Base-by-base conservation (phyloP, 2,797 vertebrate species). In the Natrix natrix region DNA sequence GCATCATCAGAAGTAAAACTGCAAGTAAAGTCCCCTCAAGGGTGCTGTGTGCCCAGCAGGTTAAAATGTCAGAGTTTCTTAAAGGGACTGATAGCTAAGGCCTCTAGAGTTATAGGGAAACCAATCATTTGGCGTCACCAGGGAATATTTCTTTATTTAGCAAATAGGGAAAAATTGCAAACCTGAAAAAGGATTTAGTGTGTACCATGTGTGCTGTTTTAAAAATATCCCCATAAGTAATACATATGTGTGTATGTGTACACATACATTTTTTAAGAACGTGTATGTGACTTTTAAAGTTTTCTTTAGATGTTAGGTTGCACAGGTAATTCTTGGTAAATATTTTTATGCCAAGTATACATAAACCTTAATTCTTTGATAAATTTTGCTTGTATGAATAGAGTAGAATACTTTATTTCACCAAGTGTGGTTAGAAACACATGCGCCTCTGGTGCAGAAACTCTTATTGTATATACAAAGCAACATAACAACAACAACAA, bases 41-140 rank as follows among this genome's bases (percentile, higher is more conserved):
- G 98, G 98, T 98, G 97, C 98, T 98, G 97, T 98, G 98, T 98
- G 98, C 98, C 98, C 98, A 99, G 99, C 98, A 98, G 98, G 98
- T 98, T 98, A 98, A 99, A 98, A 98, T 97, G 98, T 97, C 98
- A 98, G 98, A 98, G 98, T 98, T 98, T 98, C 98, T 99, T 98
- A 98, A 98, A 99, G 98, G 93, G 98, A 98, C 95, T 97, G 98
- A 98, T 98, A 98, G 98, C 98, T 94, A 97, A 98, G 96, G 98
- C 97, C 97, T 98, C 98, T 91, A 98, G 97, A 97, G 98, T 98
- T 98, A 96, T 96, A 99, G 98, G 98, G 98, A 99, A 99, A 98
- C 98, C 98, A 98, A 97, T 98, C 98, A 98, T 99, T 98, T 98
- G 98, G 98, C 98, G 98, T 98, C 98, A 98, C 98, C 98, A 98